These are phyloP conservation scores for Ommatoiulus sabulosus DNA, from an alignment of 2,888 invertebrate species.

Conservation along the genomic window DNA sequence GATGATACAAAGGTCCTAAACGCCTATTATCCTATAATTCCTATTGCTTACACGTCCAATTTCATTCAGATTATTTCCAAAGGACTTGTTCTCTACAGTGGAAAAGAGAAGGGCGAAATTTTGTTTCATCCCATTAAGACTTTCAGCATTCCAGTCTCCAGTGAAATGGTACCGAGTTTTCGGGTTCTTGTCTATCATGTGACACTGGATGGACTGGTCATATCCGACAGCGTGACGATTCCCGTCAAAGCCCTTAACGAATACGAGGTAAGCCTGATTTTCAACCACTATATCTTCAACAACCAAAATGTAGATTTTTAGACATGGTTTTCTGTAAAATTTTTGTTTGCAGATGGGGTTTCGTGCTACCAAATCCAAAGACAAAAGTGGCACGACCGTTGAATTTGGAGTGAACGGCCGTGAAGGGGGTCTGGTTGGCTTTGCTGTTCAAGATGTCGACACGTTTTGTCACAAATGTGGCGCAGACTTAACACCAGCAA, in stretches of 20 bases:
- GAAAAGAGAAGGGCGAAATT: constrained; percentile 86
- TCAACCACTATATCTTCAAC: not conserved
- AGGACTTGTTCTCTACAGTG: constrained; percentile 69
- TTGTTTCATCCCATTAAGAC: constrained; percentile 66
- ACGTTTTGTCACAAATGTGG: constrained; percentile 59
- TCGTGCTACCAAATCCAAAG: constrained; percentile 71
- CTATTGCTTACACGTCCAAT: not conserved
- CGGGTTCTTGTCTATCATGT: constrained; percentile 71
- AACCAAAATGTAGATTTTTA: not conserved
- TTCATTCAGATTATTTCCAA: constrained; percentile 68
- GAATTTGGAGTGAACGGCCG: constrained; percentile 71
- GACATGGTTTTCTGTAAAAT: not conserved
- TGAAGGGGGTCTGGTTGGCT: constrained; percentile 71
- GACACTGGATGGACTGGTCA: constrained; percentile 68
- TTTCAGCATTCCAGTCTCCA: constrained; percentile 71
- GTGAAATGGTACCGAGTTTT: constrained; percentile 73
- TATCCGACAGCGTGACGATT: constrained; percentile 71
- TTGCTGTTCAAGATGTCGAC: constrained; percentile 81
- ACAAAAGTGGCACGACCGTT: constrained; percentile 71
- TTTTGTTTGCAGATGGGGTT: constrained; percentile 66
- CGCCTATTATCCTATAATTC: not conserved
- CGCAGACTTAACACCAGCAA: constrained; percentile 58
- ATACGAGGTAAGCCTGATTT: constrained; percentile 76
- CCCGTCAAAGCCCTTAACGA: constrained; percentile 87
- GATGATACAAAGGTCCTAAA: not conserved